Conservation (phyloP, 2,797 vertebrate species). For the Syndactyla subalaris region DNA sequence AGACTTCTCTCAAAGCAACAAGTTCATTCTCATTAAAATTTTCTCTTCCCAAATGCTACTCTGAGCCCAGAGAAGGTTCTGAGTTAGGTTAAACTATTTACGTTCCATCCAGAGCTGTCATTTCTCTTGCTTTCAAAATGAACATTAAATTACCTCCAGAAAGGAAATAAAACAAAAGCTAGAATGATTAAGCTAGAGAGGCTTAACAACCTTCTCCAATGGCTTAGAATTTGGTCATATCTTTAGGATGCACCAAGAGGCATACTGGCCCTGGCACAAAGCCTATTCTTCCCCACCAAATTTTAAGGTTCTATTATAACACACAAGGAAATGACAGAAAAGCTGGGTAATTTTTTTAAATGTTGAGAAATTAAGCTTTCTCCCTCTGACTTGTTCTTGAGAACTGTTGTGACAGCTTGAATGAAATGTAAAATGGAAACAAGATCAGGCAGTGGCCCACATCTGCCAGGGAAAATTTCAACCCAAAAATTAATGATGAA, state of each 20-base stretch:
- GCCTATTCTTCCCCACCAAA: background rate
- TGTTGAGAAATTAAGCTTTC: background rate
- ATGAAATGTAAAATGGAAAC: background rate
- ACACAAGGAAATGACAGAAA: background rate
- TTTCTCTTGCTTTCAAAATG: background rate
- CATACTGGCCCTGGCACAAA: background rate
- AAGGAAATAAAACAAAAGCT: background rate
- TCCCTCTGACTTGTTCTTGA: background rate
- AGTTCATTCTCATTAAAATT: background rate
- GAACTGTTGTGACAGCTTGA: background rate
- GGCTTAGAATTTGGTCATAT: background rate
- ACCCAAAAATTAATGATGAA: background rate
- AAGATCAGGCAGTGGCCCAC: background rate
- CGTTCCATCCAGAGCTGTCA: background rate
- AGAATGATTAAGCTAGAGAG: background rate
- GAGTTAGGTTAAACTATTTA: background rate
- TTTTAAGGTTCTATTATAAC: background rate
- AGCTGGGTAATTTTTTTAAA: background rate
- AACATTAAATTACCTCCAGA: background rate
- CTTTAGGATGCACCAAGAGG: background rate
- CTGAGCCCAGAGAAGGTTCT: background rate
- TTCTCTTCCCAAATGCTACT: background rate
- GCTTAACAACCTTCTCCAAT: background rate
- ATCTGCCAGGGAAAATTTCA: slow-evolving; percentile 5
- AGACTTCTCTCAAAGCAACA: background rate